Evolutionary conservation across 2,888 invertebrate genomes (phyloP).

Genomic region (Lochmaea capreae): DNA sequence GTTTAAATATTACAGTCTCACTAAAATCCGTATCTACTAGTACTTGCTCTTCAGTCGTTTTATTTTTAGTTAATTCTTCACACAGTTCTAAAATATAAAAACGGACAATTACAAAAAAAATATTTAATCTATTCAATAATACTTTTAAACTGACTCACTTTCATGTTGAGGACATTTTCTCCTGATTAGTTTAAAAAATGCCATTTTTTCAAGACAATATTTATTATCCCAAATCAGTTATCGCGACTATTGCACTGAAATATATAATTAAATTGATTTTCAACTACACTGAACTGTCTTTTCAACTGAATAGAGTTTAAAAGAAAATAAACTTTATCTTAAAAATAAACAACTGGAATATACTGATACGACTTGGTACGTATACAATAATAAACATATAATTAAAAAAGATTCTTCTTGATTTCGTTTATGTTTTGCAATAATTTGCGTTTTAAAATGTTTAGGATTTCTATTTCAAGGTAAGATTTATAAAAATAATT

Average conservation of each 20-base stretch:
- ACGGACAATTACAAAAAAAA: not conserved
- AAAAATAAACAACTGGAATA: constrained; percentile 8
- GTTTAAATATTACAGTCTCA: constrained; percentile 66
- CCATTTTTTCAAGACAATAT: not conserved
- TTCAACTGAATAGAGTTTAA: not conserved
- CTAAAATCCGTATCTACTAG: not conserved
- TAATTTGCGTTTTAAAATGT: constrained; percentile 18
- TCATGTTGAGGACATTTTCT: not conserved
- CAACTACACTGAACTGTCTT: not conserved
- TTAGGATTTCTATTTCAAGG: constrained; percentile 8
- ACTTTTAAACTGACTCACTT: constrained; percentile 3
- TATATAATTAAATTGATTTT: not conserved
- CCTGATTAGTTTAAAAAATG: constrained; percentile 9
- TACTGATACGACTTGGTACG: constrained; percentile 22
- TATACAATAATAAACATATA: constrained; percentile 6
- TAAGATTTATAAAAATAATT: not conserved
- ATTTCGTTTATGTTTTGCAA: constrained; percentile 9
- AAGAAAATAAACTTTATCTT: constrained; percentile 5
- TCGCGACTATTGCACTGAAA: not conserved
- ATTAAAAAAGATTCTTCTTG: constrained; percentile 12
- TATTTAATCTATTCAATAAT: too few species aligned
- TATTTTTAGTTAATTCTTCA: not conserved
- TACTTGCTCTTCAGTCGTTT: not conserved
- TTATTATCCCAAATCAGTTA: not conserved
- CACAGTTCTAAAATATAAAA: constrained; percentile 1